phyloP scores from a whole-genome alignment of 1,140 invertebrate species.

The Drosophila grimshawi region DNA sequence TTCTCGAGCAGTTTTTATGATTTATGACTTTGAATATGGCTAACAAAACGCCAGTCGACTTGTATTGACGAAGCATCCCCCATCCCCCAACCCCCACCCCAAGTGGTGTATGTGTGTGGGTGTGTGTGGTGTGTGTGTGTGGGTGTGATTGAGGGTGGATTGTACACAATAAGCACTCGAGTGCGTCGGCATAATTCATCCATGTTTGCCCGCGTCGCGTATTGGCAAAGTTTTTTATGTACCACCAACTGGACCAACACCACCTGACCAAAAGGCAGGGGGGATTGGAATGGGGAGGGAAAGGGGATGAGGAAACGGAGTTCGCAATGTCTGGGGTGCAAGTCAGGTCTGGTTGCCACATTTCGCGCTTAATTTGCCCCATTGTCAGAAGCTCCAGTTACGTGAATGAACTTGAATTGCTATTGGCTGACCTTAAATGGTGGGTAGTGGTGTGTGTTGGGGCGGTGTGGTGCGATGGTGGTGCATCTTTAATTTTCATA shows the following conservation, averaged over 20 bases:
- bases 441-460: not conserved
- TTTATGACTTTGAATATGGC: slow-evolving; percentile 83
- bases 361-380: slow-evolving; percentile 80
- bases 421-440: slow-evolving; percentile 6
- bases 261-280: slow-evolving; percentile 1
- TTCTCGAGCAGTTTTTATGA: slow-evolving; percentile 81
- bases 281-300: not conserved
- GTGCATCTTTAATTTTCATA: slow-evolving; percentile 69
- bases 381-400: slow-evolving; percentile 51
- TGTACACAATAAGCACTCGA: slow-evolving; percentile 75
- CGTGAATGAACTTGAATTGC: slow-evolving; percentile 23
- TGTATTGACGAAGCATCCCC: slow-evolving; percentile 35
- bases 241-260: not conserved
- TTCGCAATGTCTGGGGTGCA: not conserved
- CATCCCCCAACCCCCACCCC: too few species aligned
- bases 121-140: too few species aligned
- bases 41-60: slow-evolving; percentile 69
- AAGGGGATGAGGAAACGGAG: not conserved
- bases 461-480: not conserved
- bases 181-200: slow-evolving; percentile 82
- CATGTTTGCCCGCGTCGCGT: slow-evolving; percentile 63
- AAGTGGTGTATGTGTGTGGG: too few species aligned
- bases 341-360: slow-evolving; percentile 61
- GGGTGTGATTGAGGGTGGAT: not conserved
- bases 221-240: slow-evolving; percentile 56